Percentiles rank a stretch among this genome's conserved stretches.
Conservation (phyloP, 2,888 invertebrate species). For the Metallyticus violacea region DNA sequence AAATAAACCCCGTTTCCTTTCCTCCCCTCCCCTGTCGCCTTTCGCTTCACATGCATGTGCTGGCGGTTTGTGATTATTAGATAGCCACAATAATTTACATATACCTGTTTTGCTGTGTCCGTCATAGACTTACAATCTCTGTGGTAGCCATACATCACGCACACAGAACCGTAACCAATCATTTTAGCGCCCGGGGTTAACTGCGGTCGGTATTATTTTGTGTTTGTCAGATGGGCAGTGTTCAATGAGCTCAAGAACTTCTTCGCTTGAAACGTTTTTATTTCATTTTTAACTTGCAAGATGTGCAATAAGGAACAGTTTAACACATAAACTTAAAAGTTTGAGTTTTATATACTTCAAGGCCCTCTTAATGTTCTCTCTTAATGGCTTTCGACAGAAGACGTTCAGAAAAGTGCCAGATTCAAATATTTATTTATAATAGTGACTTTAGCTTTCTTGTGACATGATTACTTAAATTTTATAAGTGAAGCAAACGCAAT, state of each 20-base stretch:
- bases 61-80: neutral
- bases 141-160: neutral
- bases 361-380: neutral
- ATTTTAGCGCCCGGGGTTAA: neutral
- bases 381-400: no score
- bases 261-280: neutral
- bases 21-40: no score
- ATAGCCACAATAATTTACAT: neutral
- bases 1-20: no score
- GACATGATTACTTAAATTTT: no score
- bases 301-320: neutral
- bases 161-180: neutral
- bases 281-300: neutral
- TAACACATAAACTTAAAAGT: neutral
- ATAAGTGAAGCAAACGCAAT: no score
- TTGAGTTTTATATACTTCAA: no score
- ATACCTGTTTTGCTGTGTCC: neutral
- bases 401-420: no score
- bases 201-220: neutral
- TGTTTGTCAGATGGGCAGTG: neutral
- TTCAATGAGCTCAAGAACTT: neutral
- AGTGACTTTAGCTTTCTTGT: no score
- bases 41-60: neutral
- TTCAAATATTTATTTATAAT: no score
- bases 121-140: no score